Evolutionary conservation across 1,140 invertebrate genomes (phyloP), one percentile per base, ranked within the genome.

Genomic region (Solenopsis fugax): DNA sequence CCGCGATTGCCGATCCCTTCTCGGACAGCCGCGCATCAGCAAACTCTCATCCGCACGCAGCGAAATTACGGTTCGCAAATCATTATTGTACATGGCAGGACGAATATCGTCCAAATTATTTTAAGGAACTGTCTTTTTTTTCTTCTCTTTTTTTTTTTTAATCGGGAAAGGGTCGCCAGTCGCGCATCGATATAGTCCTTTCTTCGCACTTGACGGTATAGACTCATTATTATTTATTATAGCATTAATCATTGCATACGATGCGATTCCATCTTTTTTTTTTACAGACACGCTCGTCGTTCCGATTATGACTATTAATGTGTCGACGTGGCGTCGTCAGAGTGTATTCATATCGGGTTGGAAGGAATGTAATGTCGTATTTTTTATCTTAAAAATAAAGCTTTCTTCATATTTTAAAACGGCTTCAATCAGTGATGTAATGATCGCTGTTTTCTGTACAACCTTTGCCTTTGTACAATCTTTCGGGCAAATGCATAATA

Each of bases 171-270:
- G 34, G 48, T 82, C 65, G 78, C 54, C 45, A 87, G 45, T 87
- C 58, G 56, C 48, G 75, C 16, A 86, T 86, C 37, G 69, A 84
- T 62, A 54, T 78, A 78, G 71, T 58, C 67, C 52, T 62, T 62
- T 41, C 78, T 88, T 89, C 75, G 85, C 81, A 77, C 86, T 91
- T 92, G 87, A 89, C 77, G 88, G 29, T 87, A 84, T 85, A 88
- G 86, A 88, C 84, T 90, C 88, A 85, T 90, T 85, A 86, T 89
- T 92, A 88, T 93, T 93, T 93, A 94, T 94, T 93, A 21, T 93
- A 94, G 88, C 85, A 90, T 89, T 91, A 92, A 75, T 88, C 76
- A 78, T 87, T 87, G 13, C 76, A 82, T 67, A 69, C 56, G 34
- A 75, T 13, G 48, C 64, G 60, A 85, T 62, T 76, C 21, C 69